Base-by-base conservation (phyloP, 2,113 vertebrate genomes). In the Poecile atricapillus region DNA sequence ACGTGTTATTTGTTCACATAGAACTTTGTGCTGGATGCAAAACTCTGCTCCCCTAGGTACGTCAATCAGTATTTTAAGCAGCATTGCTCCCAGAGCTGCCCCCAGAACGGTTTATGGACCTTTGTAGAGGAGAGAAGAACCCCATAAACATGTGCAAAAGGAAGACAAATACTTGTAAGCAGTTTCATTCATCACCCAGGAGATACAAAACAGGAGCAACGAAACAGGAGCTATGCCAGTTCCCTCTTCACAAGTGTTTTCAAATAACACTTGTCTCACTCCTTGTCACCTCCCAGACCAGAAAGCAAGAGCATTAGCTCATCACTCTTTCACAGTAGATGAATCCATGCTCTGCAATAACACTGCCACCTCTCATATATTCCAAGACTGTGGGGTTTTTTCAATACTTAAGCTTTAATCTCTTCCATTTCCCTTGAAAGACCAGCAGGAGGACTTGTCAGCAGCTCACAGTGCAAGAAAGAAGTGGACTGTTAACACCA, bases 391-490 rank as follows among this genome's bases (percentile, higher is more conserved):
- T 37, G 14, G 18, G 6, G 2, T 33, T 56, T 69, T 92, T 83
- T 25, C 67, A 73, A 76, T 28, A 87, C 22, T 79, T 67, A 35
- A 59, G 49, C 28, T 53, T 84, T 25, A 71, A 64, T 82, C 33
- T 90, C n/a, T 59, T 60, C 59, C 46, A 73, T 89, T 95, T 94
- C 59, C 33, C 73, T 80, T 53, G 50, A 74, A 94, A 90, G 63
- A 53, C 53, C 67, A 95, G 76, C 71, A 90, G 86, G 28, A 94
- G 25, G 41, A 92, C 83, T 83, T 86, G 76, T 83, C 49, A 86
- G 75, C 59, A 83, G 22, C 37, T 64, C 52, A 71, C 9, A 0
- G 0, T 28, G 14, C 0, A 1, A 88, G 62, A 85, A 82, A 67
- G 49, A 81, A 83, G 47, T 27, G n/a, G 46, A 80, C 25, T 76